phyloP scores from a whole-genome alignment of 2,113 vertebrate species.

The Pluvialis apricaria region DNA sequence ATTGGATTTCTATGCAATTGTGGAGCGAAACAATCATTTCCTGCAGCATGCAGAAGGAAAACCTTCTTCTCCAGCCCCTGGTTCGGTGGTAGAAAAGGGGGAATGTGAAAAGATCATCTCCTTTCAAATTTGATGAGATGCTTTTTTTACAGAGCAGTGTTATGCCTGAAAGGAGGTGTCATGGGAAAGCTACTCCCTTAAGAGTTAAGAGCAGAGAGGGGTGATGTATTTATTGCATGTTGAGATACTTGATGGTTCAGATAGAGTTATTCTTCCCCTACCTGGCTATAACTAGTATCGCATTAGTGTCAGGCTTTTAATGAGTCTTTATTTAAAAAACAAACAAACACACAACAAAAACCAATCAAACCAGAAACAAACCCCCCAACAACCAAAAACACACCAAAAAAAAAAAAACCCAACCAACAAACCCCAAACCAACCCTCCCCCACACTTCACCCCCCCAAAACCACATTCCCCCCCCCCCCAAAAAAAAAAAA shows the following conservation, averaged over 20 bases:
- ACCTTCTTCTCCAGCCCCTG: not conserved
- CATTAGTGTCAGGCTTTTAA: not conserved
- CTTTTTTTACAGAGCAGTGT: not conserved
- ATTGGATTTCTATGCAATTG: fast-evolving
- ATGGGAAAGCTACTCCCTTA: not conserved
- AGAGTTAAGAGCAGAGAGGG: no score
- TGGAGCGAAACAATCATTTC: fast-evolving
- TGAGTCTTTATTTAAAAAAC: not conserved
- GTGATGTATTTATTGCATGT: fast-evolving
- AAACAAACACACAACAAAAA: not conserved
- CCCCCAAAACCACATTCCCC: no score
- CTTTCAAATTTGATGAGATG: not conserved
- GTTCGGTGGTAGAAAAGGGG: not conserved
- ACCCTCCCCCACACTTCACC: fast-evolving
- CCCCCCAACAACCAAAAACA: no score
- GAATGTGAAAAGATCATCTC: fast-evolving
- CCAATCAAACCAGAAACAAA: not conserved
- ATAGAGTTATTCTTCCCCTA: not conserved
- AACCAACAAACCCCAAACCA: no score
- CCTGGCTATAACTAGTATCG: not conserved
- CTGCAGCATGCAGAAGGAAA: not conserved
- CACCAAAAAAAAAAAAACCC: no score
- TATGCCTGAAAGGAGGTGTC: not conserved
- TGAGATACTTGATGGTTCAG: not conserved
- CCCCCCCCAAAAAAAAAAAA: no score